A percentile compares a stretch with the other conserved stretches of the same genome.
These are phyloP conservation scores for Mormyrus hasselquistii DNA, from an alignment of 2,797 vertebrate species.

Conservation along the genomic window DNA sequence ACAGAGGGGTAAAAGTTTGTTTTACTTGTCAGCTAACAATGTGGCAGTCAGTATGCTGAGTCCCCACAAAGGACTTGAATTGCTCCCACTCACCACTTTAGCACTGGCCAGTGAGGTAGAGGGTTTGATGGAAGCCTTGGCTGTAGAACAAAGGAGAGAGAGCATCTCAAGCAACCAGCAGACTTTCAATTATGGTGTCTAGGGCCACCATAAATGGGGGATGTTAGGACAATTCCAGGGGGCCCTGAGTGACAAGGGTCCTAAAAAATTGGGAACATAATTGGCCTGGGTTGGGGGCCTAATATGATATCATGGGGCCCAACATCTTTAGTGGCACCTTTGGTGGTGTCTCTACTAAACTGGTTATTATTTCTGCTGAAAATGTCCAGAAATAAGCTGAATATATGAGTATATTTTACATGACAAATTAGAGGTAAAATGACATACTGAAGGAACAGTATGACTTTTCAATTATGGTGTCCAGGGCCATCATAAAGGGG, in stretches of 20 bases:
- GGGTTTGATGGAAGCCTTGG: neutral
- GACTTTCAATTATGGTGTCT: neutral
- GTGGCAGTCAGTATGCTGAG: neutral
- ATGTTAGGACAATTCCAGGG: neutral
- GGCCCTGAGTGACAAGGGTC: neutral
- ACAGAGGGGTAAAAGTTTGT: neutral
- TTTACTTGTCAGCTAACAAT: neutral
- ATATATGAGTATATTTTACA: neutral
- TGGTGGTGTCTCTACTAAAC: neutral
- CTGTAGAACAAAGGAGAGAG: neutral
- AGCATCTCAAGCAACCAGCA: neutral
- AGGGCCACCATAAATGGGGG: neutral
- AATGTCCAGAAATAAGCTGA: neutral
- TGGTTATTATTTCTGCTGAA: neutral
- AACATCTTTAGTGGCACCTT: neutral
- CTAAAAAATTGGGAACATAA: neutral
- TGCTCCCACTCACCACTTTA: constrained; percentile 23
- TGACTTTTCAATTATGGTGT: neutral
- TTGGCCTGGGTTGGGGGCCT: neutral
- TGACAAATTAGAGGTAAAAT: neutral
- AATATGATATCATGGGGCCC: neutral
- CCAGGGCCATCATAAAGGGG: neutral
- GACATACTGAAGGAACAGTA: neutral
- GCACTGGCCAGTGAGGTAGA: neutral
- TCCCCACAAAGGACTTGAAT: neutral